phyloP scores from a whole-genome alignment of 2,797 vertebrate genomes.

The Parauchenoglanis punctatus region DNA sequence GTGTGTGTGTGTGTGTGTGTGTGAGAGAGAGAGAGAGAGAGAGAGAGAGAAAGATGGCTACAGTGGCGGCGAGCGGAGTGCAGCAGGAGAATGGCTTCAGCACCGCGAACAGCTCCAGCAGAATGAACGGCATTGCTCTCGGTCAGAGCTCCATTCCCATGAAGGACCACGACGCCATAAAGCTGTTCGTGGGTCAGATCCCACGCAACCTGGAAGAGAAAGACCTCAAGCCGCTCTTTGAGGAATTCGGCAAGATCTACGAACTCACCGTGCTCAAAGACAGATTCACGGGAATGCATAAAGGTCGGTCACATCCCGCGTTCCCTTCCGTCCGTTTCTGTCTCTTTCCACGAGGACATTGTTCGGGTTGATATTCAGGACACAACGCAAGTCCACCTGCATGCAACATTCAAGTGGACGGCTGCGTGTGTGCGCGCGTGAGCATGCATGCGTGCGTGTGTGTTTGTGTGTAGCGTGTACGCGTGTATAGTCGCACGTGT shows the following conservation, averaged over 20 bases:
- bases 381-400: neutral
- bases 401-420: conserved; percentile 12
- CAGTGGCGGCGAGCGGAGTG: conserved; percentile 88
- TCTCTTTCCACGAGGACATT: neutral
- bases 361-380: neutral
- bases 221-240: conserved; percentile 97
- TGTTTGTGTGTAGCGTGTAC: conserved; percentile 44
- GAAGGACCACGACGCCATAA: conserved; percentile 99
- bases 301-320: conserved; percentile 79
- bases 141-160: conserved; percentile 90
- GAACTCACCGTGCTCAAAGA: conserved; percentile 99
- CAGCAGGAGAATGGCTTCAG: conserved; percentile 89
- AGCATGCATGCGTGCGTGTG: conserved; percentile 11
- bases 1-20: conserved; percentile 52
- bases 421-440: neutral
- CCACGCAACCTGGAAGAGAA: conserved; percentile 97
- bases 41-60: conserved; percentile 85
- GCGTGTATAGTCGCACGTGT: conserved; percentile 38
- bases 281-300: conserved; percentile 98
- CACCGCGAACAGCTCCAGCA: conserved; percentile 89
- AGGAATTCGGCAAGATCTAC: conserved; percentile 99
- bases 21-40: conserved; percentile 61
- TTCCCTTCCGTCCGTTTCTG: conserved; percentile 37
- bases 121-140: conserved; percentile 89
- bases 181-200: conserved; percentile 99